Evolutionary conservation across 2,888 invertebrate species (phyloP).

Genomic region (Lapara coniferarum): DNA sequence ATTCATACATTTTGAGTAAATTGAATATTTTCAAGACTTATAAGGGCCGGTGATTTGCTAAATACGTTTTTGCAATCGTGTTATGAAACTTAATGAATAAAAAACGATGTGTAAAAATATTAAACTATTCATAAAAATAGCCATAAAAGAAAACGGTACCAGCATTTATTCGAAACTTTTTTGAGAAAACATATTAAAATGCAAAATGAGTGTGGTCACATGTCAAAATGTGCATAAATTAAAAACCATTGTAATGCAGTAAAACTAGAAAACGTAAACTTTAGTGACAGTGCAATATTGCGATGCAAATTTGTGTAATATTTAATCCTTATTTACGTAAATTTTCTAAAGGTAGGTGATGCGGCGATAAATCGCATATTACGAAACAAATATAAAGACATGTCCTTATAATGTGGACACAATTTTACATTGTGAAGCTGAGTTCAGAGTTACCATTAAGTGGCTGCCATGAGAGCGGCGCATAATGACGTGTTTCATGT

Average conservation of each 20-base stretch:
- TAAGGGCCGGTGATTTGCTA: no score
- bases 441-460: not conserved
- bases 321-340: not conserved
- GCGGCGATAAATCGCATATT: not conserved
- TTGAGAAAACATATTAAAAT: not conserved
- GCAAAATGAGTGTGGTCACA: not conserved
- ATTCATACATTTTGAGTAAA: not conserved
- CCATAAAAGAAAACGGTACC: no score
- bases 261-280: not conserved
- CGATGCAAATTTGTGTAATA: not conserved
- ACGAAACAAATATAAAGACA: not conserved
- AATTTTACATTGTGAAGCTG: constrained; percentile 15
- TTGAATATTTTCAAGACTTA: no score
- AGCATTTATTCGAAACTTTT: not conserved
- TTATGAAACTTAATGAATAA: no score
- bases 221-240: not conserved
- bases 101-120: no score
- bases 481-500: constrained; percentile 53
- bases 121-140: no score
- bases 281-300: constrained; percentile 9
- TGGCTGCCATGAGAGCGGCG: constrained; percentile 30
- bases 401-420: constrained; percentile 2
- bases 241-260: not conserved
- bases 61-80: no score
- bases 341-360: not conserved